Conservation (phyloP, 2,797 vertebrate species). For the Gymnothorax javanicus region DNA sequence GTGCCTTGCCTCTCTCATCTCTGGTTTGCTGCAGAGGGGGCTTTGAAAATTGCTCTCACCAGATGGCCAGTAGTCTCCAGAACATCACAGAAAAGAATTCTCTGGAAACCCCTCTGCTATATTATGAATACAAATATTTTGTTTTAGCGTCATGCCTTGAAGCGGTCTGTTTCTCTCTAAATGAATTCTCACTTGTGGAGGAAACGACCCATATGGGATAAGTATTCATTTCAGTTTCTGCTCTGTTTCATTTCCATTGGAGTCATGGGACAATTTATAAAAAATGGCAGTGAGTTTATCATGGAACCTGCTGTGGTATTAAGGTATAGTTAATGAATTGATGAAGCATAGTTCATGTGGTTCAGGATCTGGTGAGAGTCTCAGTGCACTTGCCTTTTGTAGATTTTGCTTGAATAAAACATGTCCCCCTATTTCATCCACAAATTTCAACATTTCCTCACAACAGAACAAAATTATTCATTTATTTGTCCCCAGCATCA, state of each 20-base stretch:
- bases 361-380: not conserved
- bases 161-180: slow-evolving; percentile 6
- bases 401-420: not conserved
- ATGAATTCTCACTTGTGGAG: not conserved
- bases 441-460: not conserved
- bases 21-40: slow-evolving; percentile 21
- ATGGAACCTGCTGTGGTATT: not conserved
- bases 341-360: not conserved
- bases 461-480: not conserved
- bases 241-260: slow-evolving; percentile 32
- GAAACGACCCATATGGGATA: not conserved
- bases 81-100: slow-evolving; percentile 24
- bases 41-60: slow-evolving; percentile 16
- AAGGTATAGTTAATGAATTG: not conserved
- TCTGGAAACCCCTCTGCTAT: slow-evolving; percentile 27
- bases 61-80: slow-evolving; percentile 39
- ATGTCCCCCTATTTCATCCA: not conserved
- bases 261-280: slow-evolving; percentile 16
- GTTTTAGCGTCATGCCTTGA: slow-evolving; percentile 41
- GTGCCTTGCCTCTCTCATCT: slow-evolving; percentile 13
- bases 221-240: slow-evolving; percentile 33
- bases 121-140: slow-evolving; percentile 30
- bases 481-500: not conserved
- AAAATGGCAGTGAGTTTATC: not conserved
- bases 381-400: not conserved